A percentile compares a stretch with the other conserved stretches of the same genome.
These are phyloP conservation scores for Cylindroiulus punctatus DNA, from an alignment of 2,888 invertebrate genomes.

Conservation along the genomic window DNA sequence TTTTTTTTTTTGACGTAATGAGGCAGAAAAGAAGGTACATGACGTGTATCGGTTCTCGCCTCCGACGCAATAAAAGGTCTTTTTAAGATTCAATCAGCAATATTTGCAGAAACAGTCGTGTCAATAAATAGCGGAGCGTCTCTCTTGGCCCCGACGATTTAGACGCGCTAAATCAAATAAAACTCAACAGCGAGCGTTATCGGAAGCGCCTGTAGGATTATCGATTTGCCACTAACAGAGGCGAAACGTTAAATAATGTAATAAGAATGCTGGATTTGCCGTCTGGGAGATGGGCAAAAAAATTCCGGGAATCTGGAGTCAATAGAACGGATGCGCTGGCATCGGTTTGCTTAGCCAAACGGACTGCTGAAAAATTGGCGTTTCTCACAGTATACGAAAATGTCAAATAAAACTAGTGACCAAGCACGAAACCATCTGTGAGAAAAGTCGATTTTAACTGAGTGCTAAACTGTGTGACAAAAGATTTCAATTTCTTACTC, in stretches of 20 bases:
- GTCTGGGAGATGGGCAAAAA: neutral
- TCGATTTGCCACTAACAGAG: neutral
- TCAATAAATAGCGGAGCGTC: neutral
- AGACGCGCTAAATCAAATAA: slow-evolving; percentile 34
- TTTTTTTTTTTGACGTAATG: too few relatives aligned
- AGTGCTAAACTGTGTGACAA: too few relatives aligned
- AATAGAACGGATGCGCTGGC: neutral
- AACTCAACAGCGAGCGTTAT: slow-evolving; percentile 14
- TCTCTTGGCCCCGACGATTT: neutral
- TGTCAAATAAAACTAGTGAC: too few relatives aligned
- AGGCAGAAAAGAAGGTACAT: neutral
- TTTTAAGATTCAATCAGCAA: slow-evolving; percentile 20
- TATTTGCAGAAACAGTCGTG: slow-evolving; percentile 22
- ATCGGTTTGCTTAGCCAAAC: neutral
- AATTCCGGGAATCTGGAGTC: neutral
- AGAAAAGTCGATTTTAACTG: too few relatives aligned
- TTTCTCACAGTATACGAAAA: too few relatives aligned
- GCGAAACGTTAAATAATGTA: slow-evolving; percentile 17
- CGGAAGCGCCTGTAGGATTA: slow-evolving; percentile 24
- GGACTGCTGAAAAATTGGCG: too few relatives aligned
- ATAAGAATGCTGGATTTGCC: neutral
- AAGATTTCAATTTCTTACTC: too few relatives aligned
- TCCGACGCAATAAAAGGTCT: neutral
- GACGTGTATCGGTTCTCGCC: neutral
- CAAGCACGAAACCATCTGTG: too few relatives aligned